These are phyloP conservation scores for Epistrophe eligans DNA, from an alignment of 2,888 invertebrate species.

Conservation along the genomic window DNA sequence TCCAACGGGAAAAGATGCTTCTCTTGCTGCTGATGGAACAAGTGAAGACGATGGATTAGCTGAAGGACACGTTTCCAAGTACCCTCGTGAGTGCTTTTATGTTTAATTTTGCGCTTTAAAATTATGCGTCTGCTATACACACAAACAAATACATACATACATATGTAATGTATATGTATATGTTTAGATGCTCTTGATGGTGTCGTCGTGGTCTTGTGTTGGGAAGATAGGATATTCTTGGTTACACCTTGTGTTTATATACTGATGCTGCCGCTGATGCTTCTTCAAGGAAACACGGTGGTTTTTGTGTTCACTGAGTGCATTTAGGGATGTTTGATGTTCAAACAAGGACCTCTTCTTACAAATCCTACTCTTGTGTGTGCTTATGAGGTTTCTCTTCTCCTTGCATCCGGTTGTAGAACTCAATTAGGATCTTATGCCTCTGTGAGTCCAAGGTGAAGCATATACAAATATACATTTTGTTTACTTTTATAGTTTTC, in stretches of 20 bases:
- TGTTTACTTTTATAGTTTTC: slow-evolving; percentile 14
- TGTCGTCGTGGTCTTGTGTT: slow-evolving; percentile 73
- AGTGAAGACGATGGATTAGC: slow-evolving; percentile 81
- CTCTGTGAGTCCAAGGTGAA: slow-evolving; percentile 41
- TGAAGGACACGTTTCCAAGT: slow-evolving; percentile 83
- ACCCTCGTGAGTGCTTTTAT: slow-evolving; percentile 83
- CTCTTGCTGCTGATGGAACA: slow-evolving; percentile 44
- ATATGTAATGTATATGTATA: neutral
- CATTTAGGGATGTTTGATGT: slow-evolving; percentile 53
- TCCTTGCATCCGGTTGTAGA: slow-evolving; percentile 39
- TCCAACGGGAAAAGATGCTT: slow-evolving; percentile 77
- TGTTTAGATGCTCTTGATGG: slow-evolving; percentile 1
- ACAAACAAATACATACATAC: neutral
- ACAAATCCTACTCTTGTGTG: neutral
- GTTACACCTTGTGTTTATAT: slow-evolving; percentile 73
- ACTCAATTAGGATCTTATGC: slow-evolving; percentile 64
- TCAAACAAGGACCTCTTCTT: slow-evolving; percentile 37
- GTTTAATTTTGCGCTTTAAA: slow-evolving; percentile 80
- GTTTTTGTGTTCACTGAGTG: slow-evolving; percentile 48
- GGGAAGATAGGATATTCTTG: slow-evolving; percentile 78
- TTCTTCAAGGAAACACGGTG: slow-evolving; percentile 59
- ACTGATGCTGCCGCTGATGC: slow-evolving; percentile 50
- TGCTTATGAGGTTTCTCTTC: neutral
- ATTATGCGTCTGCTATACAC: slow-evolving; percentile 65
- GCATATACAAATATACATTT: neutral